These are phyloP conservation scores for Ormyrus rosae DNA, from an alignment of 2,888 invertebrate species.

Conservation along the genomic window DNA sequence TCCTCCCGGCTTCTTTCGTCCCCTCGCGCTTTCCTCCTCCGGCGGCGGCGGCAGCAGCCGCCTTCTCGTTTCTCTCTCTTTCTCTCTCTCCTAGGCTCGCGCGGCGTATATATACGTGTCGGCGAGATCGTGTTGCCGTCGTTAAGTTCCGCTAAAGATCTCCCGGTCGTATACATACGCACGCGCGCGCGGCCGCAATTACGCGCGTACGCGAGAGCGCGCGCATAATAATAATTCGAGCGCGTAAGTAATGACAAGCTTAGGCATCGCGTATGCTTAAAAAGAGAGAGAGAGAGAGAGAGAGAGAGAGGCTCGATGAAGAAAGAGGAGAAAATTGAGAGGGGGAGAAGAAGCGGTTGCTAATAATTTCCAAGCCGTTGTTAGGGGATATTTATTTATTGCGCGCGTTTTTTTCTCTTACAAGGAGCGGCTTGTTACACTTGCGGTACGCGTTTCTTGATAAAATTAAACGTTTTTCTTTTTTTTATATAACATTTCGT, in stretches of 20 bases:
- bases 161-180: neutral
- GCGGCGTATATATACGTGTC: neutral
- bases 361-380: slow-evolving; percentile 35
- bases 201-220: slow-evolving; percentile 4
- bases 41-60: slow-evolving; percentile 5
- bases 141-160: slow-evolving; percentile 55
- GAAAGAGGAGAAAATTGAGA: slow-evolving; percentile 25
- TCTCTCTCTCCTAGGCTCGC: neutral
- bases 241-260: slow-evolving; percentile 55
- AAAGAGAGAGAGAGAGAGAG: slow-evolving; percentile 7
- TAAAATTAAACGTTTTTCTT: no score
- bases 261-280: slow-evolving; percentile 30
- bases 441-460: no score
- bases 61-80: neutral
- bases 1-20: slow-evolving; percentile 5
- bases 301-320: slow-evolving; percentile 7
- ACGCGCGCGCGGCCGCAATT: slow-evolving; percentile 16
- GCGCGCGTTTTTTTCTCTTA: neutral
- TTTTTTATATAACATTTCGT: no score
- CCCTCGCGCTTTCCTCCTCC: neutral
- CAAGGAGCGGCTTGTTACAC: no score
- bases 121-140: slow-evolving; percentile 44
- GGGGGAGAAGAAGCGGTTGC: neutral
- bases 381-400: slow-evolving; percentile 13
- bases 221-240: slow-evolving; percentile 52